Base-by-base conservation (phyloP, 2,113 vertebrate species). In the Dendropsophus ebraccatus region DNA sequence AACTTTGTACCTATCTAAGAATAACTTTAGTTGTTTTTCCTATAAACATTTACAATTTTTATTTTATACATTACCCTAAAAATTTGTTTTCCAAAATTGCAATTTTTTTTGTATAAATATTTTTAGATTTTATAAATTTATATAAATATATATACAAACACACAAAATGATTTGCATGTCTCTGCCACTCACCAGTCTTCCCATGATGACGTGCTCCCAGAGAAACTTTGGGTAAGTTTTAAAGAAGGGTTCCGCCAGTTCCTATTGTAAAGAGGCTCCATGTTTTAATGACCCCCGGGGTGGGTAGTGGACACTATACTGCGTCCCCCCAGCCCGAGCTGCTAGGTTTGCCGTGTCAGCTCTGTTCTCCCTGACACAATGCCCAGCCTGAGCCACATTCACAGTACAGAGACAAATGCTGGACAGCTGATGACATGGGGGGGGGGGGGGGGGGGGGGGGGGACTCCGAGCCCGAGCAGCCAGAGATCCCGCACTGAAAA, bases 151-250 rank as follows among this genome's bases (percentile, higher is more conserved):
- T n/a, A n/a, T n/a, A n/a, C n/a, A n/a, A n/a, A n/a, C n/a, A n/a
- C n/a, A n/a, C n/a, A n/a, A n/a, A n/a, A n/a, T n/a, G n/a, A n/a
- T n/a, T n/a, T n/a, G n/a, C n/a, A n/a, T n/a, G n/a, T n/a, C n/a
- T n/a, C n/a, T n/a, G n/a, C n/a, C n/a, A 52, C 84, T 85, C 69
- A 85, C 84, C 84, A 85, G 32, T 85, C 60, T 41, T 69, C 45
- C 84, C 84, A 85, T 3, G 73, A 49, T 11, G 75, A 54, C 8
- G 30, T 19, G 25, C 84, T 85, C 9, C 84, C 84, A 0, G 84
- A 79, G 62, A 85, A 85, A 28, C 84, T 70, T 30, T 79, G 45
- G 6, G 45, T 23, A 28, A 8, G 9, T 45, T 79, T 85, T 45
- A 85, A 70, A 11, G 74, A 49, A 19, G 60, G 30, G 25, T 62